phyloP scores from a whole-genome alignment of 2,113 vertebrate species.

The Echinops telfairi region DNA sequence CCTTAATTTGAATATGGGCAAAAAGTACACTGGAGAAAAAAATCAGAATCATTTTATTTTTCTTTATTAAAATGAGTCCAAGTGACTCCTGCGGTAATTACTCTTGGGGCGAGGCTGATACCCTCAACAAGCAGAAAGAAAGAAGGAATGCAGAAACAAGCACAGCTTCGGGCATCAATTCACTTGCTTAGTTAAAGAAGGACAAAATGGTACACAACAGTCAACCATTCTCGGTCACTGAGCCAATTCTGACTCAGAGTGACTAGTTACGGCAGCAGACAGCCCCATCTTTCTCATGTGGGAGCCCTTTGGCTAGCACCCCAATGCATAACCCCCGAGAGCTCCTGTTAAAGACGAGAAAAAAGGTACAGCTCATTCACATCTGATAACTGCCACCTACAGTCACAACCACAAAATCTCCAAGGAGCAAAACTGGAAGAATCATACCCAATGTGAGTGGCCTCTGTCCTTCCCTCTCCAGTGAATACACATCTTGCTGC shows the following conservation, averaged over 20 bases:
- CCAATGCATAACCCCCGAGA: no score
- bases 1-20: background rate
- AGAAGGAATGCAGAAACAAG: background rate
- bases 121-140: constrained; percentile 7
- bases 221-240: no score
- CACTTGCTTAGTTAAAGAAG: background rate
- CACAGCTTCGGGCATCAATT: background rate
- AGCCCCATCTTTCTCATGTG: no score
- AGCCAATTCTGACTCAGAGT: no score
- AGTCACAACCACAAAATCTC: constrained; percentile 19
- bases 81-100: background rate
- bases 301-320: no score
- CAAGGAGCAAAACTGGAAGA: background rate
- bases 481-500: constrained; percentile 97
- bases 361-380: constrained; percentile 15
- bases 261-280: no score
- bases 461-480: constrained; percentile 93
- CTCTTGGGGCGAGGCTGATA: background rate
- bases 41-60: constrained; percentile 5
- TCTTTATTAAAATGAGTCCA: background rate
- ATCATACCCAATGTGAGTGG: constrained; percentile 95
- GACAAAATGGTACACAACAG: background rate
- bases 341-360: background rate
- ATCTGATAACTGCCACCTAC: background rate
- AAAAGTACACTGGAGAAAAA: no score